These are phyloP conservation scores for Melopsittacus undulatus DNA, from an alignment of 2,797 vertebrate genomes.

Conservation along the genomic window DNA sequence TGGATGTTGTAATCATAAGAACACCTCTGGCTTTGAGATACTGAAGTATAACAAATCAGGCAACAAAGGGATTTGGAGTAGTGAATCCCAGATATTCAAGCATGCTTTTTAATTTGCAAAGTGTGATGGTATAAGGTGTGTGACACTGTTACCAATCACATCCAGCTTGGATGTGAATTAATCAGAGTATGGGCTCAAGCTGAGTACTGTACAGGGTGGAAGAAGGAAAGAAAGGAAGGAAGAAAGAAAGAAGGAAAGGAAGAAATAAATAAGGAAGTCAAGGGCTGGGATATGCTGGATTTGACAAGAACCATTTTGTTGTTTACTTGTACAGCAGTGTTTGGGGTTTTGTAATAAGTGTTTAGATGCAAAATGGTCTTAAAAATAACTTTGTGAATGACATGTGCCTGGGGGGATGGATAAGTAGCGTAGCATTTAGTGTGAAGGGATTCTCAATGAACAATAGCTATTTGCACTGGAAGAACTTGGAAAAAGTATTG, in stretches of 20 bases:
- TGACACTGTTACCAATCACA: not conserved
- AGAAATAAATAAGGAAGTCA: rapidly evolving
- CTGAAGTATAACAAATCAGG: not conserved
- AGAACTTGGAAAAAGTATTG: not conserved
- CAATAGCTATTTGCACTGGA: rapidly evolving
- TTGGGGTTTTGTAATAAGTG: not conserved
- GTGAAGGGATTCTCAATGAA: not conserved
- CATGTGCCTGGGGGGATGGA: not conserved
- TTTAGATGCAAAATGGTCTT: not conserved
- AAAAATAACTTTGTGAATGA: not conserved
- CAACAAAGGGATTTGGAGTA: not conserved
- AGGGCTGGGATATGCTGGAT: not conserved
- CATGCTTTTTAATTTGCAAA: not conserved
- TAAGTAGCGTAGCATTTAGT: not conserved
- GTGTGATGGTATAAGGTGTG: not conserved
- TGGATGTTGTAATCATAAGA: not conserved
- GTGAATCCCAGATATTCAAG: not conserved
- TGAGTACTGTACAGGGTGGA: not conserved
- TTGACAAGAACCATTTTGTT: not conserved
- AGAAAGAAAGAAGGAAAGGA: not conserved
- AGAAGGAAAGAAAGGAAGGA: not conserved
- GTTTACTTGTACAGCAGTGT: not conserved
- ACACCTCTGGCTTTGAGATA: not conserved
- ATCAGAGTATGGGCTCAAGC: not conserved
- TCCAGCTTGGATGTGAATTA: not conserved